These are phyloP conservation scores for Machimus atricapillus DNA, from an alignment of 2,888 invertebrate genomes.

Conservation along the genomic window DNA sequence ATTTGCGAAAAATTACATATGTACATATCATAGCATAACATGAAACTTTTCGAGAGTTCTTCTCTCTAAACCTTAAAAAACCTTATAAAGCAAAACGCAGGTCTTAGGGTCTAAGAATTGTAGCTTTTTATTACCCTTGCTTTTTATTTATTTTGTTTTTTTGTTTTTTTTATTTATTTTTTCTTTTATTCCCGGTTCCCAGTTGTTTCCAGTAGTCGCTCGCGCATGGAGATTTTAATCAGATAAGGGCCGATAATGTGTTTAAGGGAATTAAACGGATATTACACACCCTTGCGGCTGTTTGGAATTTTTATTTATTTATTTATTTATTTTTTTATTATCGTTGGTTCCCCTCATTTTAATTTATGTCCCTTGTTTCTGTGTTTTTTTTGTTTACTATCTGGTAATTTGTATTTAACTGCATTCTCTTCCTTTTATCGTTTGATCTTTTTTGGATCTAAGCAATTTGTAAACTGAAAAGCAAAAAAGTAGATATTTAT, in stretches of 20 bases:
- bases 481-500: too few relatives aligned
- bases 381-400: neutral
- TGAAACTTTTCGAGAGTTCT: neutral
- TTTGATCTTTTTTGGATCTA: too few relatives aligned
- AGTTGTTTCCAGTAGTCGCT: slow-evolving; percentile 38
- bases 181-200: neutral
- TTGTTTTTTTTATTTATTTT: neutral
- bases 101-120: neutral
- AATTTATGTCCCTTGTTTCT: neutral
- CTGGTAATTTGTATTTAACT: neutral
- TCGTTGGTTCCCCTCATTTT: neutral
- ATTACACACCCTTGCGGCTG: slow-evolving; percentile 38
- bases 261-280: slow-evolving; percentile 43
- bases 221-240: slow-evolving; percentile 40
- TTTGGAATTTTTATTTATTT: neutral
- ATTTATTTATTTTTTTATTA: neutral
- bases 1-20: too few relatives aligned
- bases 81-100: neutral
- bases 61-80: too few relatives aligned
- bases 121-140: neutral
- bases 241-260: slow-evolving; percentile 39
- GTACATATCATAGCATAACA: neutral
- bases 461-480: too few relatives aligned
- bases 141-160: neutral
- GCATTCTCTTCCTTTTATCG: neutral